Evolutionary conservation across 2,113 vertebrate species (phyloP).

Genomic region (Rhea americana): DNA sequence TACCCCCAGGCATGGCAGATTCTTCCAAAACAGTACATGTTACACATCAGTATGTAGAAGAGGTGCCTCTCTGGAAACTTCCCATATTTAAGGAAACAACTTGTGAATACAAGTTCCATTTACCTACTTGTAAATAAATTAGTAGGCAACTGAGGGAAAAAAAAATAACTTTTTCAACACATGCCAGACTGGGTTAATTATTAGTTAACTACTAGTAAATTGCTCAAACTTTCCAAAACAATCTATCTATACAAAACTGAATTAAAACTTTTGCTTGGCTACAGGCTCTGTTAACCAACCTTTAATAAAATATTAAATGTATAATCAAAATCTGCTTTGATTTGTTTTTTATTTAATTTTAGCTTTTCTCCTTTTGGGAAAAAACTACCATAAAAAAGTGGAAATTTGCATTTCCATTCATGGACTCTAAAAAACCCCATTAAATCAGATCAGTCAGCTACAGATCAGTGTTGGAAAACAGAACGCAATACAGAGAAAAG

Average conservation of each 20-base stretch:
- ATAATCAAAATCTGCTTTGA: not conserved
- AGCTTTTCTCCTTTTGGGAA: not conserved
- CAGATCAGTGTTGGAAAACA: not conserved
- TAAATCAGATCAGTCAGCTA: not conserved
- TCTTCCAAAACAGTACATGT: not conserved
- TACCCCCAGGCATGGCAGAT: not conserved
- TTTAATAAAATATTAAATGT: not conserved
- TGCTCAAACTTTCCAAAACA: not conserved
- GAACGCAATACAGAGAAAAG: not conserved
- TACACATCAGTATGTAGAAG: not conserved
- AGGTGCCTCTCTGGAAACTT: not conserved
- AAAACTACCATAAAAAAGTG: not conserved
- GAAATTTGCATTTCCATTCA: not conserved
- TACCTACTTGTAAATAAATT: not conserved
- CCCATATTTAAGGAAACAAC: not conserved
- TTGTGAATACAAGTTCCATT: not conserved
- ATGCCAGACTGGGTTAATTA: not conserved
- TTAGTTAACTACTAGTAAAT: not conserved
- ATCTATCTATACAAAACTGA: not conserved
- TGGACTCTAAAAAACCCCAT: accelerated
- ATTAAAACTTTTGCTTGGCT: not conserved
- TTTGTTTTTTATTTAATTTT: not conserved
- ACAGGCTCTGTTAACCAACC: not conserved
- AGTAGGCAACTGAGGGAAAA: not conserved
- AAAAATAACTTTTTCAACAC: not conserved